Evolutionary conservation across 2,888 invertebrate genomes (phyloP).

Genomic region (Drosophila sordidapex): DNA sequence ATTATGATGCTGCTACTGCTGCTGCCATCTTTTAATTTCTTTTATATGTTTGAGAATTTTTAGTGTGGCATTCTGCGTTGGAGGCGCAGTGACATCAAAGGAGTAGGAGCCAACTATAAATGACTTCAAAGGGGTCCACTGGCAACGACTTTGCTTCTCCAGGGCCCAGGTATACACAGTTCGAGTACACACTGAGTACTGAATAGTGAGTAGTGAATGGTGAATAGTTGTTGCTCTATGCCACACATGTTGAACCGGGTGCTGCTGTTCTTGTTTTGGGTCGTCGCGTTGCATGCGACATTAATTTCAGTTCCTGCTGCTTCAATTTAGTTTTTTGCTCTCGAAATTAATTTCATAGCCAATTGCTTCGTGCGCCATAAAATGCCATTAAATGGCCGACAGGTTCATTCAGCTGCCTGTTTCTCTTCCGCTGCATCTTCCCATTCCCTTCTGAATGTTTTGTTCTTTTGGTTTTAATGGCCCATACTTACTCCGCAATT

Average conservation of each 20-base stretch:
- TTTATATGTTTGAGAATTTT: constrained; percentile 7
- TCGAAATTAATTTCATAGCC: constrained; percentile 77
- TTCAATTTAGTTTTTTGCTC: constrained; percentile 43
- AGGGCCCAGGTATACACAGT: constrained; percentile 34
- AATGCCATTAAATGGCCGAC: constrained; percentile 58
- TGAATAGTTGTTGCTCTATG: constrained; percentile 21
- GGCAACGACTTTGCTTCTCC: constrained; percentile 28
- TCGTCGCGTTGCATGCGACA: constrained; percentile 73
- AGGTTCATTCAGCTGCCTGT: constrained; percentile 34
- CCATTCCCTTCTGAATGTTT: neutral
- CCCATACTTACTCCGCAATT: constrained; percentile 51
- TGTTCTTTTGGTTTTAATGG: constrained; percentile 58
- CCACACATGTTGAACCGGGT: constrained; percentile 53
- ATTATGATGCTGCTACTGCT: constrained; percentile 50
- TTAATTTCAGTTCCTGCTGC: constrained; percentile 68
- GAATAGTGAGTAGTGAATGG: constrained; percentile 16
- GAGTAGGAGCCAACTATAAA: constrained; percentile 34
- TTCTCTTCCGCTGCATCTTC: neutral
- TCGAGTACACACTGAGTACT: constrained; percentile 5
- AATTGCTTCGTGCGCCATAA: constrained; percentile 72
- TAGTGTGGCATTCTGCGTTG: constrained; percentile 20
- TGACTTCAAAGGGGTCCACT: constrained; percentile 54
- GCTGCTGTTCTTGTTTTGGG: constrained; percentile 32
- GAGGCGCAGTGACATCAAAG: constrained; percentile 52
- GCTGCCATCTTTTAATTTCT: constrained; percentile 39